Percentiles rank a stretch among this genome's conserved stretches.
Evolutionary conservation across 2,113 vertebrate species (phyloP).

Genomic region (Isurus oxyrinchus): DNA sequence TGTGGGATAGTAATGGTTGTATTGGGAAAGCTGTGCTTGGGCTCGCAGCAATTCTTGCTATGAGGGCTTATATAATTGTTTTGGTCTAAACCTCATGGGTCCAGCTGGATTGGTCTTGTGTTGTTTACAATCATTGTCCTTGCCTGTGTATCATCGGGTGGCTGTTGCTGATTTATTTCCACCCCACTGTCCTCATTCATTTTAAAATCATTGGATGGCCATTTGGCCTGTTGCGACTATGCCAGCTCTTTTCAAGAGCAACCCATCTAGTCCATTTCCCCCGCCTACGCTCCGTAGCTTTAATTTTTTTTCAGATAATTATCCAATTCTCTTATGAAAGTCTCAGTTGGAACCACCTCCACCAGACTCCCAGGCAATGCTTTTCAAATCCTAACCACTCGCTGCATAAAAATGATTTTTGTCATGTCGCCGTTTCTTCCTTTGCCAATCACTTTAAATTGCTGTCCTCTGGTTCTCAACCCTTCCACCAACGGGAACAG

Average conservation of each 20-base stretch:
- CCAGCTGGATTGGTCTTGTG: neutral
- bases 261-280: neutral
- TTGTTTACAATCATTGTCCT: neutral
- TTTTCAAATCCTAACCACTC: neutral
- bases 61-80: neutral
- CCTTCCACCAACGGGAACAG: neutral
- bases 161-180: neutral
- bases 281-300: neutral
- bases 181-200: neutral
- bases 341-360: neutral
- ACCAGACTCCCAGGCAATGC: neutral
- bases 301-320: neutral
- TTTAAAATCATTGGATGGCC: neutral
- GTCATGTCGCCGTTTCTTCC: neutral
- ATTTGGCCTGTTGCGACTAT: neutral
- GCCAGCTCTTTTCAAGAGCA: neutral
- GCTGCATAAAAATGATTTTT: no score
- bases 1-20: neutral
- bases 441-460: neutral
- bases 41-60: neutral
- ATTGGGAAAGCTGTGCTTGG: neutral
- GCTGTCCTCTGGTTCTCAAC: neutral
- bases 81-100: neutral
- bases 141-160: neutral
- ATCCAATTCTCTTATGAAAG: neutral